These are phyloP conservation scores for Vesta saturnalis DNA, from an alignment of 2,888 invertebrate genomes.

Conservation along the genomic window DNA sequence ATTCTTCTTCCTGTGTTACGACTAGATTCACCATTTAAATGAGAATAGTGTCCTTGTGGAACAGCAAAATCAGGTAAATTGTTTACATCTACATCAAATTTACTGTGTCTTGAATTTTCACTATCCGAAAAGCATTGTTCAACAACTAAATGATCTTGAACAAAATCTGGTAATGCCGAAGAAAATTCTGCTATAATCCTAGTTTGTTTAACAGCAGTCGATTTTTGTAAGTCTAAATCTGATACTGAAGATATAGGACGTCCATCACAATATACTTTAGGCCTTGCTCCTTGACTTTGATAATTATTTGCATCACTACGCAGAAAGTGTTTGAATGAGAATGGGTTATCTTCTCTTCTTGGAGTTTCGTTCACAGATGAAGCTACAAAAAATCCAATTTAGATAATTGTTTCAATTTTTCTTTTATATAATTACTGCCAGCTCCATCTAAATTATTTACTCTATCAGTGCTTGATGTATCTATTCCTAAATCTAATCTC, in stretches of 20 bases:
- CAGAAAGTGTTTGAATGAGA: slow-evolving; percentile 87
- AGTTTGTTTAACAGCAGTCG: slow-evolving; percentile 62
- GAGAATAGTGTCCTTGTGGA: slow-evolving; percentile 26
- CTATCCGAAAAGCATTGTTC: slow-evolving; percentile 76
- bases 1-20: slow-evolving; percentile 41
- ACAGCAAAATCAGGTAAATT: slow-evolving; percentile 74
- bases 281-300: slow-evolving; percentile 79
- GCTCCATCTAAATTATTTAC: slow-evolving; percentile 13
- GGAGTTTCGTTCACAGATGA: slow-evolving; percentile 44
- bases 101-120: slow-evolving; percentile 64
- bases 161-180: slow-evolving; percentile 84
- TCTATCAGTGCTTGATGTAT: slow-evolving; percentile 33
- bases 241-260: slow-evolving; percentile 55
- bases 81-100: slow-evolving; percentile 63
- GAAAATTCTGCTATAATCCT: slow-evolving; percentile 65
- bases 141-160: slow-evolving; percentile 87
- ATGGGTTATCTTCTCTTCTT: slow-evolving; percentile 75
- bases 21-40: slow-evolving; percentile 47
- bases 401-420: not conserved
- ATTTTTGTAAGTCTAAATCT: slow-evolving; percentile 65
- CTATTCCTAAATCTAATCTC: slow-evolving; percentile 44
- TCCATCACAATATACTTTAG: slow-evolving; percentile 71
- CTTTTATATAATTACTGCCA: slow-evolving; percentile 14
- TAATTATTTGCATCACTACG: slow-evolving; percentile 73
- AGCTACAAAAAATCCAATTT: slow-evolving; percentile 29